These are phyloP conservation scores for Takifugu bimaculatus DNA, from an alignment of 2,113 vertebrate species.

Conservation along the genomic window DNA sequence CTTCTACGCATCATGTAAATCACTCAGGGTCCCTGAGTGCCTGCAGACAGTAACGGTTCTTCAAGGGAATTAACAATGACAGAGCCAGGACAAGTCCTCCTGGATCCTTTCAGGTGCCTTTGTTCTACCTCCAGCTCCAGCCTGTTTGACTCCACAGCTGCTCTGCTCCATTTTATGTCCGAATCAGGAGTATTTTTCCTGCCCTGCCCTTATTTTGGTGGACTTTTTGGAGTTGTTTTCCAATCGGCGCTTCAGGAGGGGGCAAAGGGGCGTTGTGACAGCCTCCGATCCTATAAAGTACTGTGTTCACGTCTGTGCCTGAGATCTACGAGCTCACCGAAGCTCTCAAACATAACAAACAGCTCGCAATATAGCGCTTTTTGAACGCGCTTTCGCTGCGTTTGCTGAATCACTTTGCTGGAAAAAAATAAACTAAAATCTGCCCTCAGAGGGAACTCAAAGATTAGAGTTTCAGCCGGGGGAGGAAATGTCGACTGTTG, in stretches of 20 bases:
- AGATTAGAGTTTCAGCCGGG: conserved; percentile 64
- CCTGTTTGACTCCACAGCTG: conserved; percentile 68
- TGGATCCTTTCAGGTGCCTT: conserved; percentile 73
- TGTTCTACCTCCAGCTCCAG: conserved; percentile 68
- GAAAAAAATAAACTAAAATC: conserved; percentile 52
- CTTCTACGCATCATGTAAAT: conserved; percentile 69
- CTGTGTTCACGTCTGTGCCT: conserved; percentile 59
- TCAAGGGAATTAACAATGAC: conserved; percentile 72
- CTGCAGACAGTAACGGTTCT: conserved; percentile 65
- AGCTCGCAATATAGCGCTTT: conserved; percentile 63
- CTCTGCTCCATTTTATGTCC: conserved; percentile 13
- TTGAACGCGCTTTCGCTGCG: conserved; percentile 69
- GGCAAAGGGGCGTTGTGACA: conserved; percentile 19
- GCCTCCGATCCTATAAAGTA: conserved; percentile 58
- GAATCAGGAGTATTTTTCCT: conserved; percentile 18
- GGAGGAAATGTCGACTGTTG: conserved; percentile 55
- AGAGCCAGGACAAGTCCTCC: conserved; percentile 78
- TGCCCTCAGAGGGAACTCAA: conserved; percentile 71
- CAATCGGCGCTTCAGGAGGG: conserved; percentile 16
- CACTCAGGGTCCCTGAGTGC: conserved; percentile 68
- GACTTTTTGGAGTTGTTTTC: not conserved
- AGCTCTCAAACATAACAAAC: conserved; percentile 76
- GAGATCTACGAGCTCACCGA: conserved; percentile 71
- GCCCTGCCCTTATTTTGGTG: too few relatives aligned
- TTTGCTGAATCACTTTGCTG: conserved; percentile 72